phyloP scores from a whole-genome alignment of 2,797 vertebrate species.

The Siniperca scherzeri region DNA sequence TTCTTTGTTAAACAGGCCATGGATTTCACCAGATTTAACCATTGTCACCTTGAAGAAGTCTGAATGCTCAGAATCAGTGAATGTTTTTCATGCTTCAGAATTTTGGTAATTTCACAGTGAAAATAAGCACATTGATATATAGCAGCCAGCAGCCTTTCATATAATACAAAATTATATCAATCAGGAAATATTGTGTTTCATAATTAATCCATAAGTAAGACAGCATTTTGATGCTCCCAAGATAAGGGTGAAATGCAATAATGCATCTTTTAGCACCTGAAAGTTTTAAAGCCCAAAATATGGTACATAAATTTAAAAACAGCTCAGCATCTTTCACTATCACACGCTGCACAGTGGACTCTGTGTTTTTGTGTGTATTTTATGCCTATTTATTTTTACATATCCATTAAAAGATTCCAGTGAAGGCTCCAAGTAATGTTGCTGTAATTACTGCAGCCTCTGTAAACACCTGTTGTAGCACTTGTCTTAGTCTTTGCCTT shows the following conservation, averaged over 20 bases:
- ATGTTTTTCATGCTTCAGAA: background rate
- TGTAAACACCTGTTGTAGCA: conserved; percentile 49
- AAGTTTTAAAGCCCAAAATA: conserved; percentile 12
- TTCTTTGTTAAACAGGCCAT: background rate
- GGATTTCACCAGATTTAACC: background rate
- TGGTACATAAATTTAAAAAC: background rate
- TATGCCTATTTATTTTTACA: background rate
- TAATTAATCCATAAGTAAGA: background rate
- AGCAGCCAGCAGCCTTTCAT: background rate
- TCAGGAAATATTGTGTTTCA: background rate
- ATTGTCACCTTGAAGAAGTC: background rate
- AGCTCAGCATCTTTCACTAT: conserved; percentile 23
- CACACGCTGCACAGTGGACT: background rate
- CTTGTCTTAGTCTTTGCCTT: conserved; percentile 49
- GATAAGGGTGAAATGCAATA: background rate
- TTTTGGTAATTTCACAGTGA: background rate
- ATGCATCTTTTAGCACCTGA: conserved; percentile 19
- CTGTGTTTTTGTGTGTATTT: background rate
- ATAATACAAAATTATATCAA: background rate
- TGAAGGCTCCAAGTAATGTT: conserved; percentile 27
- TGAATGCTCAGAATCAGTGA: background rate
- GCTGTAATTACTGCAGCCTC: conserved; percentile 47
- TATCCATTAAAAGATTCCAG: conserved; percentile 10
- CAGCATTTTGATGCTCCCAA: conserved; percentile 5
- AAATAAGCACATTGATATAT: background rate